These are phyloP conservation scores for Deilephila porcellus DNA, from an alignment of 2,888 invertebrate species.

Conservation along the genomic window DNA sequence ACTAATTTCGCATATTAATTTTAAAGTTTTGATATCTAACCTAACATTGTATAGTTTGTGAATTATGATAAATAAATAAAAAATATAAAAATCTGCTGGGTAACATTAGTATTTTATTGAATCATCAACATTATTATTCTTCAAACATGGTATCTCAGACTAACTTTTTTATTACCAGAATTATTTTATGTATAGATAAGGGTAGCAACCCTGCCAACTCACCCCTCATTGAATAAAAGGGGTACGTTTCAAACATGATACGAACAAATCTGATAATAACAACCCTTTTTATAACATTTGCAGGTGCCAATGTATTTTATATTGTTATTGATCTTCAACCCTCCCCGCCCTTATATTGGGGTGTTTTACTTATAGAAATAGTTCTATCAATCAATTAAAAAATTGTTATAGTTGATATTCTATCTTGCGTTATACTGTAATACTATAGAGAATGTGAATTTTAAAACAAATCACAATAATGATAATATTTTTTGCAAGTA, in stretches of 20 bases:
- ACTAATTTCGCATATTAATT: too few species aligned
- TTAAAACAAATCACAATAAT: too few species aligned
- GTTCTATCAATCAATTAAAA: too few species aligned
- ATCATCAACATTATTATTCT: background rate
- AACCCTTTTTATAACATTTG: constrained; percentile 41
- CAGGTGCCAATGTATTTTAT: constrained; percentile 31
- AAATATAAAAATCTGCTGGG: too few species aligned
- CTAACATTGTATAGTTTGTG: too few species aligned
- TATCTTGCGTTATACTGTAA: too few species aligned
- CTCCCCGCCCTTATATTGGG: background rate
- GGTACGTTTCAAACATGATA: constrained; percentile 46
- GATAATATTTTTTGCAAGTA: too few species aligned
- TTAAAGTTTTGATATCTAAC: too few species aligned
- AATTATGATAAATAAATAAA: too few species aligned
- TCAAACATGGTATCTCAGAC: background rate
- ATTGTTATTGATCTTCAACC: constrained; percentile 15
- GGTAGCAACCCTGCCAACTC: constrained; percentile 43
- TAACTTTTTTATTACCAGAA: background rate
- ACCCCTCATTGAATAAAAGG: constrained; percentile 39
- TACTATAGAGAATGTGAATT: too few species aligned
- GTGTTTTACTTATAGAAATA: background rate
- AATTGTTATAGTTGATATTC: too few species aligned
- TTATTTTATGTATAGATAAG: background rate
- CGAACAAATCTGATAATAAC: constrained; percentile 48
- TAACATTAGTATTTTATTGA: background rate